Evolutionary conservation across 2,888 invertebrate genomes (phyloP).

Genomic region (Ornithoptera priamus): DNA sequence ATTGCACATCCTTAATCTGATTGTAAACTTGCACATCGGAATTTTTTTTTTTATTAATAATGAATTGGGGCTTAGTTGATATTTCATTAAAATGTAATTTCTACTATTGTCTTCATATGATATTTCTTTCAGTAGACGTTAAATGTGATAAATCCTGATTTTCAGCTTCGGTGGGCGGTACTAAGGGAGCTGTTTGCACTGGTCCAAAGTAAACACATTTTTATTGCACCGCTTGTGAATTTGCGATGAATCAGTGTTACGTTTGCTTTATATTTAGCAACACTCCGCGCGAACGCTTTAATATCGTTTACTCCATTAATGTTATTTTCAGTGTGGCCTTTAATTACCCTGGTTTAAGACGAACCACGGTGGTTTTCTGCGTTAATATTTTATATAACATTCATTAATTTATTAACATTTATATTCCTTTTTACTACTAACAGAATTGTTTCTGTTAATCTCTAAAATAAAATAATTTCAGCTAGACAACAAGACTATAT

Average conservation of each 20-base stretch:
- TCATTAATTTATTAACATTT: neutral
- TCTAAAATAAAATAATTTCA: neutral
- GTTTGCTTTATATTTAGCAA: slow-evolving; percentile 70
- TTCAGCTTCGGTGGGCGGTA: slow-evolving; percentile 79
- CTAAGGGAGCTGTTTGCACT: slow-evolving; percentile 67
- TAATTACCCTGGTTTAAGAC: slow-evolving; percentile 32
- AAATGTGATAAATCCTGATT: slow-evolving; percentile 34
- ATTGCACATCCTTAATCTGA: no score
- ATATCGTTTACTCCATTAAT: slow-evolving; percentile 65
- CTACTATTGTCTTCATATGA: no score
- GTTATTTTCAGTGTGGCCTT: slow-evolving; percentile 48
- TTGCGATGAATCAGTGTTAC: slow-evolving; percentile 60
- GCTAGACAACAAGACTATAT: neutral
- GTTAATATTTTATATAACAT: neutral
- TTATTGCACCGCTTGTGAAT: slow-evolving; percentile 62
- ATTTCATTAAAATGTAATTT: no score
- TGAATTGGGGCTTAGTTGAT: no score
- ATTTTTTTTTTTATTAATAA: neutral
- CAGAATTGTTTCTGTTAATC: neutral
- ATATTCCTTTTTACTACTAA: neutral
- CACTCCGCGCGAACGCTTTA: slow-evolving; percentile 54
- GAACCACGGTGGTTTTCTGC: neutral
- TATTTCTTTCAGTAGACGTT: neutral
- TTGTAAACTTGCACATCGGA: no score
- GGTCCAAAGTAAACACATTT: slow-evolving; percentile 72